Evolutionary conservation across 2,888 invertebrate species (phyloP).

Genomic region (Odontocerum albicorne): DNA sequence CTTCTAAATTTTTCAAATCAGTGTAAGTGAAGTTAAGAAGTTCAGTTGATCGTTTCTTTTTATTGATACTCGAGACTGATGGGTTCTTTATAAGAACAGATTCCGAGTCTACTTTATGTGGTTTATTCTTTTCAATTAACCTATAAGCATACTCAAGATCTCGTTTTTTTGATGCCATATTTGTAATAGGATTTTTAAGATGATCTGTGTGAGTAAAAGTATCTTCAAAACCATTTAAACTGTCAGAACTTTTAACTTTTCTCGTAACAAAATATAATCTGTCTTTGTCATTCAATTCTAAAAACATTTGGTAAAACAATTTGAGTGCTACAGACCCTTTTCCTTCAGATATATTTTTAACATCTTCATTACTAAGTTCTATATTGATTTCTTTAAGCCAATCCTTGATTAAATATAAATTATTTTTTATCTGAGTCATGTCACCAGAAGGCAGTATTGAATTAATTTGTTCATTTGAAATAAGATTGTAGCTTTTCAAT

Average conservation of each 20-base stretch:
- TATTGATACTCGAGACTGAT: slow-evolving; percentile 51
- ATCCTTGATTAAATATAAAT: slow-evolving; percentile 53
- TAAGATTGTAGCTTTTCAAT: slow-evolving; percentile 60
- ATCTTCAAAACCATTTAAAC: not conserved
- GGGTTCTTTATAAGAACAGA: slow-evolving; percentile 41
- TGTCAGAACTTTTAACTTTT: slow-evolving; percentile 39
- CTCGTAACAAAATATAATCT: slow-evolving; percentile 56
- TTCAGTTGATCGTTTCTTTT: slow-evolving; percentile 41
- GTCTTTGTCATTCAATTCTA: slow-evolving; percentile 61
- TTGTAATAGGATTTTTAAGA: not conserved
- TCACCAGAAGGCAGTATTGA: slow-evolving; percentile 50
- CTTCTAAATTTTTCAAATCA: slow-evolving; percentile 46
- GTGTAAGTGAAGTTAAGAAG: slow-evolving; percentile 50
- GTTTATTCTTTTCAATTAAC: slow-evolving; percentile 38
- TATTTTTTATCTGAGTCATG: slow-evolving; percentile 50
- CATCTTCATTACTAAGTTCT: slow-evolving; percentile 47
- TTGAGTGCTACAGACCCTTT: slow-evolving; percentile 55
- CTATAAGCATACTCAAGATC: not conserved
- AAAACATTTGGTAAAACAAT: slow-evolving; percentile 63
- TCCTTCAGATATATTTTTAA: slow-evolving; percentile 54
- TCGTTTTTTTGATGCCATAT: not conserved
- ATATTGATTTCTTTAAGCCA: slow-evolving; percentile 60
- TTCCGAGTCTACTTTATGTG: slow-evolving; percentile 40
- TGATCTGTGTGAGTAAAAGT: not conserved
- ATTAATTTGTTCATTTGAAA: slow-evolving; percentile 57